Percentiles rank a stretch among this genome's conserved stretches.
phyloP scores from a whole-genome alignment of 2,113 vertebrate species.

The Ciconia boyciana region DNA sequence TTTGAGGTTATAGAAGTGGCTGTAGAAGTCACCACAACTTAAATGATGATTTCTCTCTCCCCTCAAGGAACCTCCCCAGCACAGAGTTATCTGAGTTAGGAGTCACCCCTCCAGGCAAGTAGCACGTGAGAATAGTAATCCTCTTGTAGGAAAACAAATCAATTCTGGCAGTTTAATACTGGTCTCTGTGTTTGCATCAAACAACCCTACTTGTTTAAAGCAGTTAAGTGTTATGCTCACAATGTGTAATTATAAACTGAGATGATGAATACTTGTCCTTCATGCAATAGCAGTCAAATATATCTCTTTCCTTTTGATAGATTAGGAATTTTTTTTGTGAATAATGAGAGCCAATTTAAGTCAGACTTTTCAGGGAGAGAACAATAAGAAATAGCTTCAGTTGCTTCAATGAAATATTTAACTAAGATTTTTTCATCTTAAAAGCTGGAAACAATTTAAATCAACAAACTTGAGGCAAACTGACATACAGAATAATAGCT shows the following conservation, averaged over 20 bases:
- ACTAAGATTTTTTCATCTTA: neutral
- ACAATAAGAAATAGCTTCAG: neutral
- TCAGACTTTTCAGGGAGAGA: neutral
- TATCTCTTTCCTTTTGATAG: neutral
- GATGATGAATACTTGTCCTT: neutral
- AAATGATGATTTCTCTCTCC: neutral
- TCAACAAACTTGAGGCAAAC: neutral
- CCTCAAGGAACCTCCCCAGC: neutral
- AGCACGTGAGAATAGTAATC: neutral
- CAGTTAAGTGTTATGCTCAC: neutral
- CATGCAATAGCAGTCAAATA: neutral
- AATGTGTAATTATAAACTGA: neutral
- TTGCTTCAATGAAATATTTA: neutral
- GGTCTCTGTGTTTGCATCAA: neutral
- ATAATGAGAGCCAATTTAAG: neutral
- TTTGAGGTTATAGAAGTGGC: neutral
- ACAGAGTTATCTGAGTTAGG: neutral
- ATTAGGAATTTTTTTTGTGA: neutral
- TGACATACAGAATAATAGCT: neutral
- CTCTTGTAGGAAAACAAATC: neutral
- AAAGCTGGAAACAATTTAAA: neutral
- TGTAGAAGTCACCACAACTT: neutral
- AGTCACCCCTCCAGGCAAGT: neutral
- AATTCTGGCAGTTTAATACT: neutral
- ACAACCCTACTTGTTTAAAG: neutral